phyloP scores from a whole-genome alignment of 2,797 vertebrate genomes.

The Crenichthys baileyi region DNA sequence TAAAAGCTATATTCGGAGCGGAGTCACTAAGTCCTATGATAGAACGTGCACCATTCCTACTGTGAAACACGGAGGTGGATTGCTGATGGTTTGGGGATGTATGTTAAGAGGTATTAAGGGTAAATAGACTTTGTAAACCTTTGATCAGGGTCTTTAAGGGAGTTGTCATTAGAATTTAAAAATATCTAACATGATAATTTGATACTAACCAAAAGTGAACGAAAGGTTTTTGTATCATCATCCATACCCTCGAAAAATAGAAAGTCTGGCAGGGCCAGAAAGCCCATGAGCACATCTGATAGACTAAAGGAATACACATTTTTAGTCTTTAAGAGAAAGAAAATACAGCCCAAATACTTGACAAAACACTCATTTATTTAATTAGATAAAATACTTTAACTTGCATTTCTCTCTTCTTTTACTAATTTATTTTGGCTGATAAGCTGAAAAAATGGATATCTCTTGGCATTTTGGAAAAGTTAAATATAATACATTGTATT shows the following conservation, averaged over 20 bases:
- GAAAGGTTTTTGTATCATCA: background rate
- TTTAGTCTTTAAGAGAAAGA: background rate
- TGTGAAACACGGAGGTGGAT: background rate
- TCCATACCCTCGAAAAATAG: background rate
- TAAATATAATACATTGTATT: background rate
- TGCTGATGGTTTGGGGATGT: background rate
- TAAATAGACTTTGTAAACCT: background rate
- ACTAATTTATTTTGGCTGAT: background rate
- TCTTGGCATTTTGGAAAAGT: background rate
- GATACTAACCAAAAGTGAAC: background rate
- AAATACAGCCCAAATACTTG: background rate
- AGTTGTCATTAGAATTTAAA: background rate
- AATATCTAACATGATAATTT: background rate
- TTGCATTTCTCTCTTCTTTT: background rate
- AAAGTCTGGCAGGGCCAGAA: background rate
- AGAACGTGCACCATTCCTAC: background rate
- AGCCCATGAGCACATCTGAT: background rate
- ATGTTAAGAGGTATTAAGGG: background rate
- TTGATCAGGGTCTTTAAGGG: background rate
- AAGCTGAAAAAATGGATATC: background rate
- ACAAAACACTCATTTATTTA: background rate
- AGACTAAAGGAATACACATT: background rate
- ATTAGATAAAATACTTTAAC: background rate
- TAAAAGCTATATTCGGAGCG: background rate
- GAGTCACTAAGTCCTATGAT: background rate